Percentiles rank a stretch among this genome's conserved stretches.
These are phyloP conservation scores for Acleris cristana DNA, from an alignment of 2,888 invertebrate species.

Conservation along the genomic window DNA sequence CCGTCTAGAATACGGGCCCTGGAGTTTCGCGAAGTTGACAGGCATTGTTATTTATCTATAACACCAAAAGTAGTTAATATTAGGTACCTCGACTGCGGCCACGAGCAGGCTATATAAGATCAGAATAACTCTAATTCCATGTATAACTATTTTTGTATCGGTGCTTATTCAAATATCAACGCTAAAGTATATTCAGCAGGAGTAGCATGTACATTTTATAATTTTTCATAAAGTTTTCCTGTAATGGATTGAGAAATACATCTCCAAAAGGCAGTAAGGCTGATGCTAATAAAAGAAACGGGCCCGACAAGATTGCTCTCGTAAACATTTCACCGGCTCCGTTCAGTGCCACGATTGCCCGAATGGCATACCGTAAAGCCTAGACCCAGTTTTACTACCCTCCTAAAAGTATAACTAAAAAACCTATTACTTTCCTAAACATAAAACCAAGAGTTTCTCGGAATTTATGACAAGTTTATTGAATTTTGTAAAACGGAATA, in stretches of 20 bases:
- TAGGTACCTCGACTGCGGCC: too few species aligned
- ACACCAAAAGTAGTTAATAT: too few species aligned
- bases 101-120: too few species aligned
- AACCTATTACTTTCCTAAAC: slow-evolving; percentile 9
- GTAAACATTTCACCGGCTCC: slow-evolving; percentile 27
- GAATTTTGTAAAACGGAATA: slow-evolving; percentile 9
- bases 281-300: slow-evolving; percentile 15
- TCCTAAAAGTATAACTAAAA: slow-evolving; percentile 23
- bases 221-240: neutral
- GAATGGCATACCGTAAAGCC: slow-evolving; percentile 24
- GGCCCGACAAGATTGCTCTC: slow-evolving; percentile 13
- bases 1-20: too few species aligned
- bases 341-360: slow-evolving; percentile 18
- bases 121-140: too few species aligned
- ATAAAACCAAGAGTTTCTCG: slow-evolving; percentile 11
- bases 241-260: neutral
- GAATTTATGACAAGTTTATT: slow-evolving; percentile 19
- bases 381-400: slow-evolving; percentile 23
- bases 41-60: too few species aligned
- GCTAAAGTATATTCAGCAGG: too few species aligned
- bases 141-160: too few species aligned
- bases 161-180: too few species aligned
- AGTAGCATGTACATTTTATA: neutral
- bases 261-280: neutral
- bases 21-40: too few species aligned